A percentile compares a stretch with the other conserved stretches of the same genome.
These are phyloP conservation scores for Conger conger DNA, from an alignment of 2,113 vertebrate species.

Conservation along the genomic window DNA sequence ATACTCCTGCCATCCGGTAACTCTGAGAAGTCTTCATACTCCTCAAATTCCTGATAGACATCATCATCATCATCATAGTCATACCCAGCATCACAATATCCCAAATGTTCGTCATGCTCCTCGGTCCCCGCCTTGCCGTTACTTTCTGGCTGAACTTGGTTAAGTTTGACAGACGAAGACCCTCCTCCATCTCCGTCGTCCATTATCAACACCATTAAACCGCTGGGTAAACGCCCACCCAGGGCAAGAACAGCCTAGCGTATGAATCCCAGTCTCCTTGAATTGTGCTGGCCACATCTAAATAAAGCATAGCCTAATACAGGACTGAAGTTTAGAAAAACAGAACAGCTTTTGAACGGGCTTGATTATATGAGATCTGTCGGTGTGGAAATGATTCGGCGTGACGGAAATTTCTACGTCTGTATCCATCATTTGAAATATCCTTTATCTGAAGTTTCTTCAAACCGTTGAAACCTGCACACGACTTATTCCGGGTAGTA, in stretches of 20 bases:
- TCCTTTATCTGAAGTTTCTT: neutral
- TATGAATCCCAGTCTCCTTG: slow-evolving; percentile 6
- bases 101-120: slow-evolving; percentile 27
- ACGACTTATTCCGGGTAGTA: neutral
- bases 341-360: neutral
- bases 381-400: neutral
- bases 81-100: slow-evolving; percentile 27
- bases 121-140: slow-evolving; percentile 24
- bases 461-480: neutral
- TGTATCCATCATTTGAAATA: neutral
- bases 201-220: slow-evolving; percentile 81
- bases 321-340: neutral
- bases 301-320: neutral
- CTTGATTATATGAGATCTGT: neutral
- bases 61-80: slow-evolving; percentile 50
- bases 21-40: slow-evolving; percentile 77
- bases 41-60: slow-evolving; percentile 74
- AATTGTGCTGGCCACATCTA: neutral
- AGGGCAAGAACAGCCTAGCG: slow-evolving; percentile 3
- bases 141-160: slow-evolving; percentile 36
- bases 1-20: slow-evolving; percentile 76
- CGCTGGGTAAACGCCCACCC: slow-evolving; percentile 17
- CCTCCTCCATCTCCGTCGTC: slow-evolving; percentile 64
- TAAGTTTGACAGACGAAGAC: slow-evolving; percentile 51
- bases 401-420: neutral